Percentiles rank a stretch among this genome's conserved stretches.
These are phyloP conservation scores for Coryphaenoides rupestris DNA, from an alignment of 2,113 vertebrate species.

Conservation along the genomic window DNA sequence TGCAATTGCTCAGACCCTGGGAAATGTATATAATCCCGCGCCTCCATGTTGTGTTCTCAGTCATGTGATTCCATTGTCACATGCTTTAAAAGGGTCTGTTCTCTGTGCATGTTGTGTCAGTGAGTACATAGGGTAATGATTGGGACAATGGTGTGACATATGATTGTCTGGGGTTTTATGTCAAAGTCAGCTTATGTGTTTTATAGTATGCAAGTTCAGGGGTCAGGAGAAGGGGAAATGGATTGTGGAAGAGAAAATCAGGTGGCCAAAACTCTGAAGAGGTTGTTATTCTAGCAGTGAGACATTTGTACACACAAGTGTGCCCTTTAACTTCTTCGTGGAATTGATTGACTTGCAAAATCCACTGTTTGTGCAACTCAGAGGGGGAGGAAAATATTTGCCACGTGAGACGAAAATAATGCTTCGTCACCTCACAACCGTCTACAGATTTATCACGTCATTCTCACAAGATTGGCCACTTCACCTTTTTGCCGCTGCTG, in stretches of 20 bases:
- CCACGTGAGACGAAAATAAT: no score
- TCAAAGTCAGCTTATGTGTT: neutral
- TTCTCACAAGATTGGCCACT: neutral
- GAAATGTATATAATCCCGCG: neutral
- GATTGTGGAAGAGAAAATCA: neutral
- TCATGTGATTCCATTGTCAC: slow-evolving; percentile 41
- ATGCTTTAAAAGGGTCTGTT: neutral
- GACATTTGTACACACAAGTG: no score
- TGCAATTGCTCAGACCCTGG: no score
- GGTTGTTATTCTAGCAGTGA: no score
- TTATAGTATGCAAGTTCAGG: no score
- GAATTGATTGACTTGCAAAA: no score
- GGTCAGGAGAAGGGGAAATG: neutral
- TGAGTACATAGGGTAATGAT: slow-evolving; percentile 6
- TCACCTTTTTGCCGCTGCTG: neutral
- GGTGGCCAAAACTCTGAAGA: neutral
- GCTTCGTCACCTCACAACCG: no score
- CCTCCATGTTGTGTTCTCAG: neutral
- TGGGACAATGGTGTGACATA: neutral
- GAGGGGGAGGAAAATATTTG: no score
- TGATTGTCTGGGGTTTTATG: neutral
- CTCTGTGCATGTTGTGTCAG: neutral
- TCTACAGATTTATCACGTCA: neutral
- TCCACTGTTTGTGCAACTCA: no score
- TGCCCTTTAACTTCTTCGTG: no score